Evolutionary conservation across 2,888 invertebrate genomes (phyloP).

Genomic region (Cephus sareptanus): DNA sequence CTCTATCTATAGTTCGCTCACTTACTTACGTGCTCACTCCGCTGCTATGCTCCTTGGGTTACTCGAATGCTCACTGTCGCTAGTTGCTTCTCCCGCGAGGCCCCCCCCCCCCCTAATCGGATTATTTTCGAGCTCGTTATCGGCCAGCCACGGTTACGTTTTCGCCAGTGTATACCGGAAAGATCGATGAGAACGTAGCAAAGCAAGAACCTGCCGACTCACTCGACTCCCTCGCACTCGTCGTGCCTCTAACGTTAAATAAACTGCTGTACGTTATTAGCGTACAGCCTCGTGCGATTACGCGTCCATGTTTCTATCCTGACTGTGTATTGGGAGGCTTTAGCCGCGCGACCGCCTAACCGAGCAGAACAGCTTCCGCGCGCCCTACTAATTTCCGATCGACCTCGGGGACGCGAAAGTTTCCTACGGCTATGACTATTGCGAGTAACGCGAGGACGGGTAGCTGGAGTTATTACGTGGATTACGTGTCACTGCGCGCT

Average conservation of each 20-base stretch:
- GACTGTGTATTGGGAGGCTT: neutral
- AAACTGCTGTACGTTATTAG: neutral
- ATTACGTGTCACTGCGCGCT: neutral
- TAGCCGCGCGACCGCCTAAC: neutral
- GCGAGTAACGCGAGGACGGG: neutral
- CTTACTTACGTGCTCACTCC: neutral
- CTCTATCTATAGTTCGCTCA: neutral
- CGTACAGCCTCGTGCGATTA: neutral
- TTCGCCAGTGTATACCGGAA: slow-evolving; percentile 1
- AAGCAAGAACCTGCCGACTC: neutral
- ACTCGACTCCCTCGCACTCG: neutral
- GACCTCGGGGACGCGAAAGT: neutral
- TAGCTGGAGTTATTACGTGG: neutral
- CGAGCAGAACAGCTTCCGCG: neutral
- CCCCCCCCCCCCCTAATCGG: neutral
- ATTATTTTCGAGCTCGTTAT: slow-evolving; percentile 39
- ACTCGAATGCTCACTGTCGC: neutral
- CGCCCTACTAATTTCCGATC: neutral
- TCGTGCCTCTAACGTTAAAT: neutral
- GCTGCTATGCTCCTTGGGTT: neutral
- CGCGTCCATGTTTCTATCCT: neutral
- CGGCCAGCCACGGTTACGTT: neutral
- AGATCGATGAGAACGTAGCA: neutral
- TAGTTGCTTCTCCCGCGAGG: neutral
- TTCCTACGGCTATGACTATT: neutral